phyloP scores from a whole-genome alignment of 2,113 vertebrate genomes.

The Capricornis sumatraensis region DNA sequence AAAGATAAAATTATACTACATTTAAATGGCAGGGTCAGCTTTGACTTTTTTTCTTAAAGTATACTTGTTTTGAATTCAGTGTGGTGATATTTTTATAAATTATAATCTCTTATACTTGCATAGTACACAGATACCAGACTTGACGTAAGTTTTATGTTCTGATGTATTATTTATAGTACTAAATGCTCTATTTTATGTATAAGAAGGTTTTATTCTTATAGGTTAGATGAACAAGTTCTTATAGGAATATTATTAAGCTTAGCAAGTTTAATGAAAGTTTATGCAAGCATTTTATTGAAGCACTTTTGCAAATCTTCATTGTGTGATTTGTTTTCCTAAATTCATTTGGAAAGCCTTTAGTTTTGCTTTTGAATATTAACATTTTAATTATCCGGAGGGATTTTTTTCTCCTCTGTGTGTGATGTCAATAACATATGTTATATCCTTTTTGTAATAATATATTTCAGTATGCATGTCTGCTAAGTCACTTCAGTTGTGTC shows the following conservation, averaged over 20 bases:
- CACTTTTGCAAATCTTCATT: neutral
- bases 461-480: neutral
- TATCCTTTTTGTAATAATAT: neutral
- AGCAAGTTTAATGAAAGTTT: neutral
- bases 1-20: neutral
- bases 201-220: neutral
- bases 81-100: neutral
- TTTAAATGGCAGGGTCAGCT: neutral
- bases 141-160: neutral
- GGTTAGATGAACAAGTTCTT: neutral
- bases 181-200: neutral
- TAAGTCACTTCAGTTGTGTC: neutral
- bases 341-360: neutral
- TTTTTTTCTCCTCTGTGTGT: neutral
- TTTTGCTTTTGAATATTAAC: neutral
- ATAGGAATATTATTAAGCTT: neutral
- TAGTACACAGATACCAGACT: neutral
- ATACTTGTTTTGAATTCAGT: neutral
- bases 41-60: neutral
- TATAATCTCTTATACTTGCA: neutral
- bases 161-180: neutral
- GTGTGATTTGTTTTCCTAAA: neutral
- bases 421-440: neutral
- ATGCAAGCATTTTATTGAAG: neutral
- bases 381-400: neutral